These are phyloP conservation scores for Rhamphomyia laevipes DNA, from an alignment of 2,888 invertebrate genomes.

Conservation along the genomic window DNA sequence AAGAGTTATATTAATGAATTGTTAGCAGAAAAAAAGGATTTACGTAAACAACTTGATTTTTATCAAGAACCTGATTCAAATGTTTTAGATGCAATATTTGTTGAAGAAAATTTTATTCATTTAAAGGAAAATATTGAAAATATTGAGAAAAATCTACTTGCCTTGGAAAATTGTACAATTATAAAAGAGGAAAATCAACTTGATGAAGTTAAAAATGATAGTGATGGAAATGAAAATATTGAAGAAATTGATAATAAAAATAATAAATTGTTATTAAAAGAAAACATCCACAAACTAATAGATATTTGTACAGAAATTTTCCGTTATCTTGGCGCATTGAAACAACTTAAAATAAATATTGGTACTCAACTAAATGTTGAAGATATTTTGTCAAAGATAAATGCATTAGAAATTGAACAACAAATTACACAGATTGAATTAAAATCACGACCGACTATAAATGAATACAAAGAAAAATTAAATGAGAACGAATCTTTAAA, in stretches of 20 bases:
- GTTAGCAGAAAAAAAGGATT: constrained; percentile 11
- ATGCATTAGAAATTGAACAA: too few relatives aligned
- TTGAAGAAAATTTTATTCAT: constrained; percentile 24
- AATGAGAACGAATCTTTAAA: too few relatives aligned
- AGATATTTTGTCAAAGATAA: too few relatives aligned
- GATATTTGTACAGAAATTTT: too few relatives aligned
- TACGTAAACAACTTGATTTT: constrained; percentile 23
- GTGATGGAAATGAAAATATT: constrained; percentile 1
- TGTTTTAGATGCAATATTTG: constrained; percentile 19
- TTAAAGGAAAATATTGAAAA: constrained; percentile 16
- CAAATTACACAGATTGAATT: too few relatives aligned
- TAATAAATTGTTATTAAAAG: too few relatives aligned
- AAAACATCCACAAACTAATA: too few relatives aligned
- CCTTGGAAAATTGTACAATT: constrained; percentile 11
- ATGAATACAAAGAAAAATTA: too few relatives aligned
- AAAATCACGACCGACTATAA: too few relatives aligned
- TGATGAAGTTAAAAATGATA: constrained; percentile 13
- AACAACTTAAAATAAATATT: too few relatives aligned
- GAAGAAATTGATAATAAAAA: constrained; percentile 1
- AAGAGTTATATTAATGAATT: constrained; percentile 26
- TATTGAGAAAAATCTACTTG: neutral
- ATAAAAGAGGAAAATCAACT: constrained; percentile 22
- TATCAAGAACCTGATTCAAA: constrained; percentile 11
- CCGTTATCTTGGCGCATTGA: too few relatives aligned
- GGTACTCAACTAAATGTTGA: too few relatives aligned